Base-by-base conservation (phyloP, 2,797 vertebrate genomes). In the Sebastes goodei region DNA sequence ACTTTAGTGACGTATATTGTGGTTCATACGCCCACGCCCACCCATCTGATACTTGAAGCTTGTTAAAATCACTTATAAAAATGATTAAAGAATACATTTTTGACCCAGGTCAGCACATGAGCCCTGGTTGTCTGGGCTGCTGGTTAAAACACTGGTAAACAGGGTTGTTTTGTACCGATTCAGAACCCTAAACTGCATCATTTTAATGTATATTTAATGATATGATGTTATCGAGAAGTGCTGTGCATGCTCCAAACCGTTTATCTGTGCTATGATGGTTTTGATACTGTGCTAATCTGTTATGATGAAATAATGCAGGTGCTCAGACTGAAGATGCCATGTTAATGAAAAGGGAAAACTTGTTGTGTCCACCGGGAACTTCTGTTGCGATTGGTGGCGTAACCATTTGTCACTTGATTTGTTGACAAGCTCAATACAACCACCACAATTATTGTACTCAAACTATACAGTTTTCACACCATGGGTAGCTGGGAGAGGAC, bases 161-260 rank as follows among this genome's bases (percentile, higher is more conserved):
- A 68, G 72, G 55, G 53, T 74, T 27, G 63, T 80, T 85, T 78
- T 82, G 21, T 42, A 57, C 52, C 12, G 11, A 52, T 71, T 67
- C 60, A 74, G 61, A 72, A 81, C 57, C 38, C 15, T 38, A 52
- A 68, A 33, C 7, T n/a, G 53, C 55, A 10, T 61, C 1, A 10
- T 53, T 78, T 53, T 70, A 7, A 56, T 75, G 74, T 76, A 46
- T 57, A 55, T 76, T 61, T 33, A 70, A 49, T 38, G 12, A 72
- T 69, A 23, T 56, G 62, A 57, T 68, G 75, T 85, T 29, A 27
- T 64, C n/a, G 1, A 68, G 71, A 78, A 61, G 33, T 63, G 57
- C 49, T 74, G 66, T 86, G 74, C 85, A 77, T 77, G 86, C 79
- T 57, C 5, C 52, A 72, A 64, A 71, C 49, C 25, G 10, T 42